Evolutionary conservation across 1,140 invertebrate genomes (phyloP).

Genomic region (Mercenaria mercenaria): DNA sequence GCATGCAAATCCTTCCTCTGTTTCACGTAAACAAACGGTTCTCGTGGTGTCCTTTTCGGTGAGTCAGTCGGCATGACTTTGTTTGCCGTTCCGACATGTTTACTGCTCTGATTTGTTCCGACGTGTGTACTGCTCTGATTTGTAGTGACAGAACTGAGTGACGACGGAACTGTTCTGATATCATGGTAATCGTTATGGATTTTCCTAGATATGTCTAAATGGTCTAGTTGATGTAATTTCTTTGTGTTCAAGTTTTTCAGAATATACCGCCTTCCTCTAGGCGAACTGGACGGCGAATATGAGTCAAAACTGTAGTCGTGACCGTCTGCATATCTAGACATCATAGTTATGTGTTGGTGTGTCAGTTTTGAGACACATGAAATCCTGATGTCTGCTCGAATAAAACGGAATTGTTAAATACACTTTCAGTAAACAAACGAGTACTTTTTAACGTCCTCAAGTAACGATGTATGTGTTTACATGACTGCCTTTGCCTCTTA

Average conservation of each 20-base stretch:
- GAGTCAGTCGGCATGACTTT: conserved; percentile 62
- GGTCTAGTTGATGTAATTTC: conserved; percentile 19
- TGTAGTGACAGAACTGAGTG: neutral
- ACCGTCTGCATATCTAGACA: conserved; percentile 49
- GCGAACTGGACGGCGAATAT: conserved; percentile 26
- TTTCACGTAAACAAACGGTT: conserved; percentile 32
- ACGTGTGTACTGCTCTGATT: neutral
- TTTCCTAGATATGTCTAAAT: conserved; percentile 15
- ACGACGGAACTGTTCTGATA: conserved; percentile 15
- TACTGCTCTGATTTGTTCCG: neutral
- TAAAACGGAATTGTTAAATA: no score
- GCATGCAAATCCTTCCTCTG: conserved; percentile 42
- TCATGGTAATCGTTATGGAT: conserved; percentile 44
- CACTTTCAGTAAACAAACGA: no score
- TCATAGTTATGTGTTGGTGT: conserved; percentile 12
- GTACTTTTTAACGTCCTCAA: no score
- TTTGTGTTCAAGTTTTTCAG: conserved; percentile 52
- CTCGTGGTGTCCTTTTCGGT: neutral
- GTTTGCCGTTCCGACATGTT: conserved; percentile 46
- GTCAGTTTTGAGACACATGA: neutral
- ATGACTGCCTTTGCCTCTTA: no score
- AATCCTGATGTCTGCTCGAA: no score
- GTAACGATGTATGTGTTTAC: no score
- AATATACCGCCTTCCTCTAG: conserved; percentile 46
- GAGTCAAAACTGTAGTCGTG: neutral